These are phyloP conservation scores for Oreochromis niloticus DNA, from an alignment of 2,113 vertebrate genomes.

Conservation along the genomic window DNA sequence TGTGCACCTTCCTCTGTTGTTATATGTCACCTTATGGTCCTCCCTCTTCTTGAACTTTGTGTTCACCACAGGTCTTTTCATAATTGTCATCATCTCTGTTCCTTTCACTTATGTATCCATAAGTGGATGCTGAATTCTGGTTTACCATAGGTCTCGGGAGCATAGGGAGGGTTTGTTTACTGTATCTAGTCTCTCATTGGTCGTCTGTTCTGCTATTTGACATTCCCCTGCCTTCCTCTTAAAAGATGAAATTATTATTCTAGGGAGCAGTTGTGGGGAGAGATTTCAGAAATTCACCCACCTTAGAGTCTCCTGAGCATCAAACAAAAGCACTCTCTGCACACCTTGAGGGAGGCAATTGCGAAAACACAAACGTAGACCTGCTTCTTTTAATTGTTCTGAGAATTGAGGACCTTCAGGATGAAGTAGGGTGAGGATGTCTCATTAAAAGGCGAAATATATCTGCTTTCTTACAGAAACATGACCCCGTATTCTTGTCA, in stretches of 20 bases:
- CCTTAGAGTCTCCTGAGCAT: neutral
- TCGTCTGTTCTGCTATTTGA: neutral
- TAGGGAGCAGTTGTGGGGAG: slow-evolving; percentile 1
- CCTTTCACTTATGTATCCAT: neutral
- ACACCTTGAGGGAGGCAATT: neutral
- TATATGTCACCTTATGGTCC: neutral
- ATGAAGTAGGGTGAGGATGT: neutral
- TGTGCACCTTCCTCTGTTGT: neutral
- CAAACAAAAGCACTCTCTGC: neutral
- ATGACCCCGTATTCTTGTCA: neutral
- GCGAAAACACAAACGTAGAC: neutral
- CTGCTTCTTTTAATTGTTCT: slow-evolving; percentile 17
- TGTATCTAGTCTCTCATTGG: neutral
- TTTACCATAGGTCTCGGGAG: neutral
- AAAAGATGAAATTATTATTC: slow-evolving; percentile 25
- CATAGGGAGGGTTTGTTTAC: neutral
- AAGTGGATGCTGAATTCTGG: neutral
- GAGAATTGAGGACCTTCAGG: slow-evolving; percentile 41
- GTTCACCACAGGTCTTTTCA: neutral
- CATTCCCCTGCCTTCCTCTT: neutral
- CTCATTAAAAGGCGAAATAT: slow-evolving; percentile 20
- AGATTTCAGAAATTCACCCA: slow-evolving; percentile 3
- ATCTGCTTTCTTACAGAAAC: neutral
- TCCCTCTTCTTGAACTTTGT: neutral
- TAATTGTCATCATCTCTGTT: neutral